Evolutionary conservation across 2,888 invertebrate genomes (phyloP), one percentile per base, ranked within the genome.

Genomic region (Eilema caniola): DNA sequence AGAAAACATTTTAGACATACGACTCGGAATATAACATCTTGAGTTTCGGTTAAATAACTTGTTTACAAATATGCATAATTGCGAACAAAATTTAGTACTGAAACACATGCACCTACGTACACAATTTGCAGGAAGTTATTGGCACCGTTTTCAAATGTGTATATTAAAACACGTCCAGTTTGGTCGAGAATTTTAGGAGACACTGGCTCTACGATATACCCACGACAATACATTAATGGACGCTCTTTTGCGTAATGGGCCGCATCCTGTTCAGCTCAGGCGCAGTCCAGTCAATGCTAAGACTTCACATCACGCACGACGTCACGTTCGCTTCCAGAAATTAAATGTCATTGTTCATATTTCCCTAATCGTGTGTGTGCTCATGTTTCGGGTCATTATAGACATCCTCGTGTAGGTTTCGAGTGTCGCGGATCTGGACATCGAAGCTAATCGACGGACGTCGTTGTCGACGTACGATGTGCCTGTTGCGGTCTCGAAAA

Each of bases 201-300:
- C 88, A 90, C 90, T 87, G 88, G 89, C 88, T 89, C 89, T 91
- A 92, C 93, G 90, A 92, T 91, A 93, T 92, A 89, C 93, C 92
- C 92, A 91, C 94, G 92, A 94, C 95, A 95, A 95, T 94, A 93
- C 93, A 92, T 93, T 94, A 93, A 95, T 94, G 93, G 92, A 83
- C 91, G 93, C 90, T 92, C 91, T 90, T 92, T 89, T 88, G 91
- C 90, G 91, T 94, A 95, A 95, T 94, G 91, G 94, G 79, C 77
- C 86, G 87, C 93, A 94, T 95, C 95, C 95, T 95, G 95, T 88
- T 79, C 87, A 86, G 79, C 80, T 86, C 88, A 89, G 87, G 90
- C 92, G 91, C 92, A 89, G 90, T 89, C 92, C 94, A 94, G 94
- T 95, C 93, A 92, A 90, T 90, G 92, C 89, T 90, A 90, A 90